Evolutionary conservation across 2,797 vertebrate species (phyloP).

Genomic region (Squalus acanthias): DNA sequence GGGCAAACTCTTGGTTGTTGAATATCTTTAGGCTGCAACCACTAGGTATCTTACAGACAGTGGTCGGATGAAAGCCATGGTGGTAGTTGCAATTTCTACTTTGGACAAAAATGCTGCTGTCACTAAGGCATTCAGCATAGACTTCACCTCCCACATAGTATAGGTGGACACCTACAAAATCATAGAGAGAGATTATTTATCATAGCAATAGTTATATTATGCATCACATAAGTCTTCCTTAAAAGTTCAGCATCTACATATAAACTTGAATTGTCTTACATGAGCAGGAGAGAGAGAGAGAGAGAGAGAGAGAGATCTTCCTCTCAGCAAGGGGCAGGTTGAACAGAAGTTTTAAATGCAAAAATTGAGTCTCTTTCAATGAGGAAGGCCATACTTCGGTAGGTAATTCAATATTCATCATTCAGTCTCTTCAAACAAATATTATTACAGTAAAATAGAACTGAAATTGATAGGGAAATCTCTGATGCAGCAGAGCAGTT

Average conservation of each 20-base stretch:
- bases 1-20: constrained; percentile 85
- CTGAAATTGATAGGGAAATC: neutral
- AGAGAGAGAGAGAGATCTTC: neutral
- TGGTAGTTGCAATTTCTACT: constrained; percentile 88
- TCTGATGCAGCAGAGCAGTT: neutral
- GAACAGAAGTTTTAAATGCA: neutral
- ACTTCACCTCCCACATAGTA: constrained; percentile 87
- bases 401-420: neutral
- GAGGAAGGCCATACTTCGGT: neutral
- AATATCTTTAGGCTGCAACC: constrained; percentile 87
- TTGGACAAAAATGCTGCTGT: constrained; percentile 87
- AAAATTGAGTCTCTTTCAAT: neutral
- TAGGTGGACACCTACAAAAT: constrained; percentile 71
- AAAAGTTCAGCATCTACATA: neutral
- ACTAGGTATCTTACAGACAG: constrained; percentile 85
- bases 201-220: neutral
- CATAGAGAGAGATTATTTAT: neutral
- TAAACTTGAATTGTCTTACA: neutral
- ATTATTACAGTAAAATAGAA: neutral
- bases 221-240: neutral
- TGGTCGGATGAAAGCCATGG: constrained; percentile 82
- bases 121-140: constrained; percentile 82
- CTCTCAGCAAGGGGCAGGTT: neutral
- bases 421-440: neutral
- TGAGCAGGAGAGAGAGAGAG: neutral